Evolutionary conservation across 2,888 invertebrate species (phyloP).

Genomic region (Drosophila mercatorum): DNA sequence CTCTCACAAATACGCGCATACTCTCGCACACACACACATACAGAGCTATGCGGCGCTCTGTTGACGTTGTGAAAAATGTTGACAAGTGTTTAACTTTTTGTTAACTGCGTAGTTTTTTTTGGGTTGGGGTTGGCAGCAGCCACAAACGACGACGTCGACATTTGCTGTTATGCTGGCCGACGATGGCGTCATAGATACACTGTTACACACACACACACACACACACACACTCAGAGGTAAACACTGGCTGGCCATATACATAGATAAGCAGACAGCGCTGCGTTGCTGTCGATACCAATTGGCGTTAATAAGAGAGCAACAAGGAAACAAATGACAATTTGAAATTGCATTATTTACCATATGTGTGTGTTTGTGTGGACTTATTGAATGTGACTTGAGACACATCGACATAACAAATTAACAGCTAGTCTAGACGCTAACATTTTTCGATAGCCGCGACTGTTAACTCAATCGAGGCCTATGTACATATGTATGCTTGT

Average conservation of each 20-base stretch:
- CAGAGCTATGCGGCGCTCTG: slow-evolving; percentile 62
- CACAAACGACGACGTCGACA: slow-evolving; percentile 46
- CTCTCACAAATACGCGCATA: slow-evolving; percentile 8
- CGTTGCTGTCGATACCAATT: slow-evolving; percentile 32
- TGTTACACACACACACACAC: neutral
- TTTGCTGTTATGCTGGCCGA: slow-evolving; percentile 60
- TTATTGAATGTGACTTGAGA: slow-evolving; percentile 8
- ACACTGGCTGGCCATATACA: slow-evolving; percentile 9
- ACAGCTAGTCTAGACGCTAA: slow-evolving; percentile 30
- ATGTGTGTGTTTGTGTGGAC: neutral
- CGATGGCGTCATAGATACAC: slow-evolving; percentile 71
- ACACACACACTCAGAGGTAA: slow-evolving; percentile 3
- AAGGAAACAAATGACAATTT: neutral
- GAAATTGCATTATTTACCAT: neutral
- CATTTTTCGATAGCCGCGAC: slow-evolving; percentile 18
- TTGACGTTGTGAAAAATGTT: slow-evolving; percentile 69
- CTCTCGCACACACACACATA: slow-evolving; percentile 15
- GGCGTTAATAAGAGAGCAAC: slow-evolving; percentile 24
- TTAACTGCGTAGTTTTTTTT: slow-evolving; percentile 75
- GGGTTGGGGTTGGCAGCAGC: slow-evolving; percentile 53
- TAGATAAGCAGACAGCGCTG: slow-evolving; percentile 38
- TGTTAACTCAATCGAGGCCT: slow-evolving; percentile 41
- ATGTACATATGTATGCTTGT: slow-evolving; percentile 8
- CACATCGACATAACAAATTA: slow-evolving; percentile 25
- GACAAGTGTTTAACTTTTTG: slow-evolving; percentile 73